Base-by-base conservation (phyloP, 2,797 vertebrate species). In the Scolopax bukidnonensis region DNA sequence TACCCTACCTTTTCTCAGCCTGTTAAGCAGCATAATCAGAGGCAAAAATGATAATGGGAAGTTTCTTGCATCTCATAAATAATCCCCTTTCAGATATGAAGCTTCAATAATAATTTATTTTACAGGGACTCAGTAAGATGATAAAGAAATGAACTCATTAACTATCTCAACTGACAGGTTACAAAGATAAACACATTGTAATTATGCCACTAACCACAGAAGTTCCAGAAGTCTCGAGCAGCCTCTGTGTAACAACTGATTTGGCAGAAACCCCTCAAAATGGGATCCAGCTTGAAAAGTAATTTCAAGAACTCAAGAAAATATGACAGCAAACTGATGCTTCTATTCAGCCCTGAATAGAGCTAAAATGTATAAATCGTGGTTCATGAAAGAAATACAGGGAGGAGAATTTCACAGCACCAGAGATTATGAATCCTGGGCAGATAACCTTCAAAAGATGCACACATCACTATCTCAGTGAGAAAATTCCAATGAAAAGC, bases 301-400 rank as follows among this genome's bases (percentile, higher is more conserved):
- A 79, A 92, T 94, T 87, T 87, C 59, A 77, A 82, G 67, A 92
- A 79, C 54, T 79, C 10, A 14, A 75, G 90, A 70, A 93, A 96
- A 95, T 63, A 27, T 84, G 82, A 77, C 25, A 83, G 78, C 79
- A 84, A 69, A 67, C 25, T 74, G 32, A 70, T 73, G 50, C 56
- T 79, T 89, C 80, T 84, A 38, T 87, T 90, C 86, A 94, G 43
- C 36, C 73, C 60, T 83, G 81, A 94, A 90, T 45, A 84, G 59
- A 95, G 19, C 33, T 40, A 59, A 92, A 95, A 90, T 53, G 40
- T 69, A 67, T 96, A 90, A 96, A 89, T 94, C 16, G 3, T 30
- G 14, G 41, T 54, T 95, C 81, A 64, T 67, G 81, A 93, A 97
- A 95, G 74, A 92, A 96, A 94, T 89, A 96, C 5, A 16, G 78